Conservation (phyloP, 2,888 invertebrate genomes). For the Drosophila sordidula region DNA sequence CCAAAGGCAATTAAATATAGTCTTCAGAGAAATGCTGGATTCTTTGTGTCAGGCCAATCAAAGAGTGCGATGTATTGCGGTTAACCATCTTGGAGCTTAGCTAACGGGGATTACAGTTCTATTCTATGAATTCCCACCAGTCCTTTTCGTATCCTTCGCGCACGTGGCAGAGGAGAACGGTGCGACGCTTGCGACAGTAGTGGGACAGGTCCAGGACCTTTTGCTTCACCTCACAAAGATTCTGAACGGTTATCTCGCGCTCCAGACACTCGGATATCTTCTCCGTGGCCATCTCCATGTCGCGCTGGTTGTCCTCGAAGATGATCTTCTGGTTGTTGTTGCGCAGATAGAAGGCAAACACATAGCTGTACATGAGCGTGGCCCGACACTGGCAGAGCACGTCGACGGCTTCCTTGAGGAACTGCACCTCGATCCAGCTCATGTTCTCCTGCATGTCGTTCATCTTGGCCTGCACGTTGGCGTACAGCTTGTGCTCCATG, state of each 20-base stretch:
- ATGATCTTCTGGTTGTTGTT: constrained; percentile 99
- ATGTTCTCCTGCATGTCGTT: constrained; percentile 99
- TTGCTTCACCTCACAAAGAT: constrained; percentile 98
- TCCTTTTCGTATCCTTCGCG: constrained; percentile 99
- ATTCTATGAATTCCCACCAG: constrained; percentile 97
- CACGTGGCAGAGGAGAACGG: constrained; percentile 97
- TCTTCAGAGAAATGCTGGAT: constrained; percentile 56
- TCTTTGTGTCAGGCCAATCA: constrained; percentile 7
- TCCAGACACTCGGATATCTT: constrained; percentile 98
- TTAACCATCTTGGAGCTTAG: constrained; percentile 2
- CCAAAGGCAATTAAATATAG: constrained; percentile 41
- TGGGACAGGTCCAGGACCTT: constrained; percentile 97
- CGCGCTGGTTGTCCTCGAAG: constrained; percentile 99
- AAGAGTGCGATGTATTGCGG: constrained; percentile 11
- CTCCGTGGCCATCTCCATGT: constrained; percentile 98
- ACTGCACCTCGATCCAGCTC: constrained; percentile 99
- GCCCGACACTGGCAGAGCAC: constrained; percentile 98
- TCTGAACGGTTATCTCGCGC: constrained; percentile 97
- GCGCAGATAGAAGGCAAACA: constrained; percentile 98
- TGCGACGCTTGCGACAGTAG: constrained; percentile 98
- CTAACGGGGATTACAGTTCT: constrained; percentile 9
- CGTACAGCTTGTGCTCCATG: constrained; percentile 98
- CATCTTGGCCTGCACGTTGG: constrained; percentile 98
- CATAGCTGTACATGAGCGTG: constrained; percentile 99
- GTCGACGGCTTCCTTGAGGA: constrained; percentile 98